A percentile compares a stretch with the other conserved stretches of the same genome.
These are phyloP conservation scores for Resseliella maxima DNA, from an alignment of 2,888 invertebrate genomes.

Conservation along the genomic window DNA sequence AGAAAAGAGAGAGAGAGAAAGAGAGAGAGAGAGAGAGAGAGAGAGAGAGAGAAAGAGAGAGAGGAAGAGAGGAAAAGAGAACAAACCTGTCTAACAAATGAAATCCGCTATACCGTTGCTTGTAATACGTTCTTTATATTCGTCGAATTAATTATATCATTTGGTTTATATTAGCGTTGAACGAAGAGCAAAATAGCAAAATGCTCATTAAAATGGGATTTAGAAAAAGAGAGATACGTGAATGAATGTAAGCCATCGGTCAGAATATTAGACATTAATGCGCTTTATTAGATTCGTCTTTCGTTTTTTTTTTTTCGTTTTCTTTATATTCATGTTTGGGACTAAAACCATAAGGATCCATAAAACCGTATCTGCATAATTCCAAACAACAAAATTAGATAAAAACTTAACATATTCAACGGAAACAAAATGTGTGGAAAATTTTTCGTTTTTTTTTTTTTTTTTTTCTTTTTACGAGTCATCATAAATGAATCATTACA, in stretches of 20 bases:
- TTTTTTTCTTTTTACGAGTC: background rate
- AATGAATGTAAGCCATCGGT: background rate
- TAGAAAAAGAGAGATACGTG: background rate
- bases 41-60: no score
- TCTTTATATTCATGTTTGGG: background rate
- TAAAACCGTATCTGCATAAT: conserved; percentile 24
- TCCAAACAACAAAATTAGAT: background rate
- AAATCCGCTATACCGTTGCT: background rate
- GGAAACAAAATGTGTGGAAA: background rate
- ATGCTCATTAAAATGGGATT: background rate
- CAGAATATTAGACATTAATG: background rate
- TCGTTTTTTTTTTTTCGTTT: no score
- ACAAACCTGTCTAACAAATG: background rate
- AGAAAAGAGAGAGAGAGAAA: no score
- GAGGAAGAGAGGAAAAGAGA: no score
- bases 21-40: no score
- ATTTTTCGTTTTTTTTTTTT: no score
- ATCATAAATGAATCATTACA: background rate
- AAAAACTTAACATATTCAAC: no score
- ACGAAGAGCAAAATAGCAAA: background rate
- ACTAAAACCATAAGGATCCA: background rate
- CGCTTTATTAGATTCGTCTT: background rate
- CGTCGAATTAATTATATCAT: background rate
- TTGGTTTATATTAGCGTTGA: background rate
- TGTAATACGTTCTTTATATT: background rate